phyloP scores from a whole-genome alignment of 2,113 vertebrate genomes.

The Macrotis lagotis region DNA sequence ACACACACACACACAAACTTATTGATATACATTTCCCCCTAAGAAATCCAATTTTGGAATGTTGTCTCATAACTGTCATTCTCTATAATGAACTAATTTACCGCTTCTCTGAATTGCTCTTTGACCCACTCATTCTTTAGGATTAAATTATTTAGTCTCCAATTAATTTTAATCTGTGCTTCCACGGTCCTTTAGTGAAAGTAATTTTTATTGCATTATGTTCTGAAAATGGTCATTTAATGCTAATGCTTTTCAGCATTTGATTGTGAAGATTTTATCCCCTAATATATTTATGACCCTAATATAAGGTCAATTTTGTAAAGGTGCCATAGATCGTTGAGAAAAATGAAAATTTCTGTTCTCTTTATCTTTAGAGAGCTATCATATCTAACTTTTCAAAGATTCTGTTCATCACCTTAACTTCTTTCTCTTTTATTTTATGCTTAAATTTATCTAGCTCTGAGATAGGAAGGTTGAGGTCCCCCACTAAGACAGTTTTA shows the following conservation, averaged over 20 bases:
- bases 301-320: too few relatives aligned
- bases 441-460: neutral
- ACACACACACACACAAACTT: neutral
- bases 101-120: neutral
- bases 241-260: too few relatives aligned
- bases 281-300: too few relatives aligned
- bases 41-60: neutral
- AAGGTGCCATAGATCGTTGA: neutral
- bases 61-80: neutral
- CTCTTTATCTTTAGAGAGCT: neutral
- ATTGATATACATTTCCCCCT: neutral
- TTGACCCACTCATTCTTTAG: neutral
- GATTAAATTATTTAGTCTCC: neutral
- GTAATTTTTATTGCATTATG: too few relatives aligned
- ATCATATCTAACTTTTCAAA: neutral
- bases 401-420: neutral
- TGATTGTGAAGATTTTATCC: too few relatives aligned
- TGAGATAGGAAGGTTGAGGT: neutral
- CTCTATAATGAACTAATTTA: neutral
- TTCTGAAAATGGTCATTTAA: too few relatives aligned
- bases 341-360: neutral
- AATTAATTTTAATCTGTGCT: neutral
- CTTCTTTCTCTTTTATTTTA: neutral
- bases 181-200: too few relatives aligned
- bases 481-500: neutral